A percentile compares a stretch with the other conserved stretches of the same genome.
phyloP scores from a whole-genome alignment of 1,140 invertebrate genomes.

The Lepidurus couesii region DNA sequence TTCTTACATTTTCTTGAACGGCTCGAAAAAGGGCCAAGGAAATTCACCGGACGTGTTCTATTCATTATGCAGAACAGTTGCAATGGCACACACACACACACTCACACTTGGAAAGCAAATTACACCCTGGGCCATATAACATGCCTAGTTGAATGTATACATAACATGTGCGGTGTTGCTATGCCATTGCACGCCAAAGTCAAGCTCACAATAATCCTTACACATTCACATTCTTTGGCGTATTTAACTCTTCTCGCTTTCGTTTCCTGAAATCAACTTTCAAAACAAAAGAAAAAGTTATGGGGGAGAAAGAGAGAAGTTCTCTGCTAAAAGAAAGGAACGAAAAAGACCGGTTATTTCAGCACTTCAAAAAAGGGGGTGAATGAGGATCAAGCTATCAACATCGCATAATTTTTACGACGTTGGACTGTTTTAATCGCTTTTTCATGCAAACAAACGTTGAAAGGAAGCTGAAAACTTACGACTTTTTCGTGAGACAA shows the following conservation, averaged over 20 bases:
- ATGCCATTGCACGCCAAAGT: conserved; percentile 9
- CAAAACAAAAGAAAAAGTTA: conserved; percentile 11
- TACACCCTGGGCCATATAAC: conserved; percentile 15
- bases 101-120: conserved; percentile 9
- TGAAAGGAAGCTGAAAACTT: not conserved
- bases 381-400: not conserved
- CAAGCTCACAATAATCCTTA: conserved; percentile 10
- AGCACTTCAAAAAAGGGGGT: not conserved
- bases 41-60: not conserved
- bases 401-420: not conserved
- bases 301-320: not conserved
- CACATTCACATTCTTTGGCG: conserved; percentile 12
- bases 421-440: not conserved
- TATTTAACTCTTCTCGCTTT: not conserved
- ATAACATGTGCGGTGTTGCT: not conserved
- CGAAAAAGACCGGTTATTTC: not conserved
- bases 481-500: not conserved
- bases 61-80: conserved; percentile 22
- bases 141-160: conserved; percentile 22
- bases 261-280: not conserved
- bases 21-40: not conserved
- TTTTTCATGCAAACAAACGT: not conserved
- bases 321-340: not conserved
- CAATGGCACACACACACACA: conserved; percentile 4
- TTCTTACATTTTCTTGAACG: not conserved